A percentile compares a stretch with the other conserved stretches of the same genome.
These are phyloP conservation scores for Acanthis flammea DNA, from an alignment of 2,797 vertebrate genomes.

Conservation along the genomic window DNA sequence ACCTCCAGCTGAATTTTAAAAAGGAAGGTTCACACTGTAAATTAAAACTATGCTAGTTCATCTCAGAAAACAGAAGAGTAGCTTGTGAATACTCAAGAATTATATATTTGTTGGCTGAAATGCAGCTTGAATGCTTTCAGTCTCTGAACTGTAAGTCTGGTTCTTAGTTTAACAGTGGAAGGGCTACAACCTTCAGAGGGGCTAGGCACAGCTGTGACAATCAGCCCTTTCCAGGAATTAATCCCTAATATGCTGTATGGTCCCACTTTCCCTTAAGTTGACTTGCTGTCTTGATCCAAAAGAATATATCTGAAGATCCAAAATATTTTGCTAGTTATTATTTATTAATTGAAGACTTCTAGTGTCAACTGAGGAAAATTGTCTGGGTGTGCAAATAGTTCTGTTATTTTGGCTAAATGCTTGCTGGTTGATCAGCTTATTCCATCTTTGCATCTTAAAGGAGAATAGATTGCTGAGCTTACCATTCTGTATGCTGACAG, in stretches of 20 bases:
- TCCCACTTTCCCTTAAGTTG: not conserved
- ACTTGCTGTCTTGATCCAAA: not conserved
- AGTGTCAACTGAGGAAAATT: not conserved
- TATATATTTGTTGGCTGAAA: not conserved
- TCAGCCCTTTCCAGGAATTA: not conserved
- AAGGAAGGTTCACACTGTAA: not conserved
- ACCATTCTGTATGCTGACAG: constrained; percentile 74
- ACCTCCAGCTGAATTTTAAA: not conserved
- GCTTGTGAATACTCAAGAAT: not conserved
- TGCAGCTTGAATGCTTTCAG: not conserved
- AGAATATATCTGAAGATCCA: not conserved
- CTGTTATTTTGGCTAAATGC: not conserved
- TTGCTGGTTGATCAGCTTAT: not conserved
- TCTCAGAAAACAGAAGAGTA: not conserved
- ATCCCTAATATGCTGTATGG: not conserved
- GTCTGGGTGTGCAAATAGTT: not conserved
- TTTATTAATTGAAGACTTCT: not conserved
- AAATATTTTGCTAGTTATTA: not conserved
- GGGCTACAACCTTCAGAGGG: not conserved
- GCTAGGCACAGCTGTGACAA: not conserved
- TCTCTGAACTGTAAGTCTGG: not conserved
- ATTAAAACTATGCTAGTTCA: not conserved
- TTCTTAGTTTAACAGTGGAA: not conserved
- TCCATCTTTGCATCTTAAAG: not conserved
- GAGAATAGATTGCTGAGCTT: not conserved